Base-by-base conservation (phyloP, 2,113 vertebrate species). In the Upupa epops region DNA sequence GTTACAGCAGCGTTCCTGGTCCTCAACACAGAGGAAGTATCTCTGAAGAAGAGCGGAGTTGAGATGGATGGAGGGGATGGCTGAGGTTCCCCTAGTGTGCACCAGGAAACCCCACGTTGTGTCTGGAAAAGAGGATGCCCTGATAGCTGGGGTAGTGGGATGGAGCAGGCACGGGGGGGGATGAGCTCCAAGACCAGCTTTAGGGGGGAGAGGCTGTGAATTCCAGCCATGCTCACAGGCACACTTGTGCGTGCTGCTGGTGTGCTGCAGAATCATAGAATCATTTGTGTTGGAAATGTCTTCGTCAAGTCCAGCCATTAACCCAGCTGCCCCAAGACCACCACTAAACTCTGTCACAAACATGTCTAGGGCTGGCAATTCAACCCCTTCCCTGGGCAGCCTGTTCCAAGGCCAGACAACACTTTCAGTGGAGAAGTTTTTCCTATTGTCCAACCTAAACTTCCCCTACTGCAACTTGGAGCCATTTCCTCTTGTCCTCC, bases 101-200 rank as follows among this genome's bases (percentile, higher is more conserved):
- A 3, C 1, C 6, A 29, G 32, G 25, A 46, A 55, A 5, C 20
- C 26, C 37, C 7, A 2, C 1, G 0, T 2, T 7, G 28, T 22
- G 40, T 3, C 45, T 29, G 81, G 73, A 59, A 21, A n/a, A 54
- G n/a, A 28, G 77, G n/a, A 14, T 22, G 8, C 5, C 42, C 55
- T 0, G 0, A 1, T 0, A 17, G 18, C 42, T 16, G 51, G 55
- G 36, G 17, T 34, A 0, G 2, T 12, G 51, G 46, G 34, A 26
- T 26, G 70, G 48, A 71, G 49, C 37, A 13, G 75, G 16, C 5
- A 4, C 0, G 17, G 7, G 26, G 7, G n/a, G 52, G 52, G 29
- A 0, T 13, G 37, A 59, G 25, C 29, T 51, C 42, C 8, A 11
- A 37, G 49, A 11, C 5, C 1, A n/a, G 69, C 51, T 24, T 8